A percentile compares a stretch with the other conserved stretches of the same genome.
Evolutionary conservation across 64 coral and sea anemone species (phyloP).

Genomic region (Montipora foliosa): DNA sequence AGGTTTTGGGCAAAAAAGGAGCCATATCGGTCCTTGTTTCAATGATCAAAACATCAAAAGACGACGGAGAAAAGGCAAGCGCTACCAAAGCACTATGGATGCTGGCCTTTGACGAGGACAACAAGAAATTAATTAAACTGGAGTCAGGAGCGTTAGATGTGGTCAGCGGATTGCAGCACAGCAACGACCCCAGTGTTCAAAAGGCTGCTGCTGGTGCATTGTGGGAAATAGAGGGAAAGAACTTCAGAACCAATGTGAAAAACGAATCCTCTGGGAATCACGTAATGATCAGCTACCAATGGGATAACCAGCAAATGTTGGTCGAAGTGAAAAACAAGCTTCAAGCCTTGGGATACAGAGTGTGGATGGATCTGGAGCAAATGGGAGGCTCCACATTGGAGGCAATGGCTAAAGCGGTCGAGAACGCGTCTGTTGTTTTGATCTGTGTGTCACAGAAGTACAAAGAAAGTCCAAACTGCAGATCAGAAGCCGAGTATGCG

Average conservation of each 20-base stretch:
- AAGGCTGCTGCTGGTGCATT: slow-evolving; percentile 75
- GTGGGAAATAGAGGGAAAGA: slow-evolving; percentile 76
- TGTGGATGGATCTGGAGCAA: slow-evolving; percentile 84
- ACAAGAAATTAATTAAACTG: slow-evolving; percentile 57
- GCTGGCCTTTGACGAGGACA: slow-evolving; percentile 74
- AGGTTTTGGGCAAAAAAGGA: slow-evolving; percentile 53
- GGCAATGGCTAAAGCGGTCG: slow-evolving; percentile 70
- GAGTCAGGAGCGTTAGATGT: slow-evolving; percentile 25
- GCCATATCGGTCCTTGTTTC: slow-evolving; percentile 65
- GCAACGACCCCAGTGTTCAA: slow-evolving; percentile 44
- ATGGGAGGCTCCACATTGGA: slow-evolving; percentile 80
- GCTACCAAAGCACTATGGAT: slow-evolving; percentile 64
- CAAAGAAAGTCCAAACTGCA: slow-evolving; percentile 80
- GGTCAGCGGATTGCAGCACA: slow-evolving; percentile 20
- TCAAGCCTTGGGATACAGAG: slow-evolving; percentile 57
- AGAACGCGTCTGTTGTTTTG: slow-evolving; percentile 66
- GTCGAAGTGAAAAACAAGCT: slow-evolving; percentile 71
- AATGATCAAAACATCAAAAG: slow-evolving; percentile 52
- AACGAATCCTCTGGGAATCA: slow-evolving; percentile 28
- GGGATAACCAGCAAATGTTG: slow-evolving; percentile 64
- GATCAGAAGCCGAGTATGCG: slow-evolving; percentile 76
- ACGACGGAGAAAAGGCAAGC: slow-evolving; percentile 46
- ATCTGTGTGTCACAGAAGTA: slow-evolving; percentile 68
- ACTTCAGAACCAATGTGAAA: background rate
- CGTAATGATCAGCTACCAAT: slow-evolving; percentile 85